Base-by-base conservation (phyloP, 2,113 vertebrate genomes). In the Antennarius striatus region DNA sequence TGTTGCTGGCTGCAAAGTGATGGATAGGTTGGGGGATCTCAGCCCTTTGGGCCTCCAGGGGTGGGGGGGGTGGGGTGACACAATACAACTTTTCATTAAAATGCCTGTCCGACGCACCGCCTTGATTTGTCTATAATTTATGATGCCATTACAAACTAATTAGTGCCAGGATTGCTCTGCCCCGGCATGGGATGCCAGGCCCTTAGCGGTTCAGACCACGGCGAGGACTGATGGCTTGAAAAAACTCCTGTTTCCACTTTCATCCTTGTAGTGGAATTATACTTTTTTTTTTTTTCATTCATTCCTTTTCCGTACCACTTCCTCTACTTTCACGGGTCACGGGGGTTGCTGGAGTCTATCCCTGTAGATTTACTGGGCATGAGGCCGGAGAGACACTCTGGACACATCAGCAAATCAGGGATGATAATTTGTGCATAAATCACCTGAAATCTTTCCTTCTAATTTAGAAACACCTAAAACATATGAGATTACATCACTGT, bases 51-150 rank as follows among this genome's bases (percentile, higher is more conserved):
- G 87, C 91, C 87, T 89, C 91, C 82, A 52, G 80, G 89, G 90
- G n/a, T 36, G 32, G 32, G 32, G 32, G 32, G 32, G 32, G 32
- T 1, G 32, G 32, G 32, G 73, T 90, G 91, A 95, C 93, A 92
- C 94, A 91, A 94, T 93, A 93, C 88, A 91, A 91, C 91, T 88
- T 93, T 93, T 88, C 92, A 93, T 92, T 91, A 93, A 95, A 94
- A 90, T 77, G 83, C 94, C 92, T 92, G 93, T 87, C 89, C 90
- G 91, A 91, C 92, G 92, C 92, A 92, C 90, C 77, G 73, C 91
- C 83, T 86, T 95, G 94, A 96, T 96, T 96, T 94, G 91, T 90
- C 91, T 87, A 92, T 92, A 92, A 97, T 96, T 96, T 95, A 95
- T 96, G 95, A 94, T 89, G 93, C 90, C 93, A 95, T 96, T 97